Evolutionary conservation across 2,113 vertebrate genomes (phyloP), one percentile per base, ranked within the genome.

Genomic region (Campylorhamphus procurvoides): DNA sequence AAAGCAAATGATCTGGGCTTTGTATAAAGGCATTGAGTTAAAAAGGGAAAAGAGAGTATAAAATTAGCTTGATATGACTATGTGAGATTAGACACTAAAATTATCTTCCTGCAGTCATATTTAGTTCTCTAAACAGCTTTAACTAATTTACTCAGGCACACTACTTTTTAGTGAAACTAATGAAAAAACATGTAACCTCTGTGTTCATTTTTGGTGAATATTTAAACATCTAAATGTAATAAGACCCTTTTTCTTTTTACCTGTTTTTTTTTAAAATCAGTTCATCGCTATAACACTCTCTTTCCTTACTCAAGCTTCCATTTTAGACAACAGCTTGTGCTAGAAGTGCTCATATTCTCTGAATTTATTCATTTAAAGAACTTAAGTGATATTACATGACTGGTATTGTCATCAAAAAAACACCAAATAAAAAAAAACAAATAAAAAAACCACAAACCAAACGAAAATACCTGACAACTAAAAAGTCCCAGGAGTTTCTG

Each of bases 111-210:
- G 14, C 63, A 77, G 47, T 83, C 81, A 37, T 83, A 95, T 89
- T 93, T 93, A 85, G 77, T 69, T 85, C 42, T 85, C 75, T 87
- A 83, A 94, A 96, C 58, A 80, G 67, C 73, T 89, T 94, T 90
- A 66, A 63, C 69, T 92, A 77, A 83, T 93, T 95, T 84, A 23
- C 63, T 94, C 60, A 79, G 29, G 5, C 62, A 89, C 25, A 62
- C 33, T 46, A 47, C 22, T 59, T 95, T 79, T 42, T 20, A 83
- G 39, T 55, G 50, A 96, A 83, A 79, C 35, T 79, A 90, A 85
- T 73, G 50, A 80, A 93, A 89, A 82, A 56, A 22, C 8, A 40
- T 39, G 18, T 29, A 78, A 50, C 18, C 33, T 37, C 74, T 42
- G 5, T n/a, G 17, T 53, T 87, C 29, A 18, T 46, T 84, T 89